These are phyloP conservation scores for Pemphigus obesinymphae DNA, from an alignment of 1,140 invertebrate species.

Conservation along the genomic window DNA sequence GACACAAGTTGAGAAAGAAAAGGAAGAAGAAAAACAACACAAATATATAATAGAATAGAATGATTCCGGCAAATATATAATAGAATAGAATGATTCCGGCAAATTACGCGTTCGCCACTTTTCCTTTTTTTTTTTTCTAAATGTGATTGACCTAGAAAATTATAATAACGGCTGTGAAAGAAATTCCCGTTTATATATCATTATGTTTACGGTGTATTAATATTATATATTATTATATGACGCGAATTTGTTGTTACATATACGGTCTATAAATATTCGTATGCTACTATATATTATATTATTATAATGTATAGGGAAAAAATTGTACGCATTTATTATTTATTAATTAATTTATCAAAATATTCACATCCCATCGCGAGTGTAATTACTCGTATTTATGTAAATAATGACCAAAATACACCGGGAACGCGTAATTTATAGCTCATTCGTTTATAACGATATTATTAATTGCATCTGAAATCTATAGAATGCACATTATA, in stretches of 20 bases:
- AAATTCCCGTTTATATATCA: neutral
- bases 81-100: neutral
- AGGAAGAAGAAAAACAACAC: neutral
- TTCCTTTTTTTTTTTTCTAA: slow-evolving; percentile 31
- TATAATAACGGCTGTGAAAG: neutral
- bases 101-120: neutral
- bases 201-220: no score
- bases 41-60: neutral
- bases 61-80: neutral
- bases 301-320: neutral
- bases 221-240: neutral
- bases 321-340: neutral
- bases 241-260: neutral
- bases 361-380: neutral
- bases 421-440: neutral
- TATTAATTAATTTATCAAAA: neutral
- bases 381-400: neutral
- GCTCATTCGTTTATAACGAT: neutral
- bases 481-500: neutral
- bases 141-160: slow-evolving; percentile 12
- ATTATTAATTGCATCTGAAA: neutral
- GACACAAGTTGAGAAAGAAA: neutral
- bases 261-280: neutral
- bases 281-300: neutral
- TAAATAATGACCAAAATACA: neutral